Conservation (phyloP, 2,113 vertebrate species). For the Nestor notabilis region DNA sequence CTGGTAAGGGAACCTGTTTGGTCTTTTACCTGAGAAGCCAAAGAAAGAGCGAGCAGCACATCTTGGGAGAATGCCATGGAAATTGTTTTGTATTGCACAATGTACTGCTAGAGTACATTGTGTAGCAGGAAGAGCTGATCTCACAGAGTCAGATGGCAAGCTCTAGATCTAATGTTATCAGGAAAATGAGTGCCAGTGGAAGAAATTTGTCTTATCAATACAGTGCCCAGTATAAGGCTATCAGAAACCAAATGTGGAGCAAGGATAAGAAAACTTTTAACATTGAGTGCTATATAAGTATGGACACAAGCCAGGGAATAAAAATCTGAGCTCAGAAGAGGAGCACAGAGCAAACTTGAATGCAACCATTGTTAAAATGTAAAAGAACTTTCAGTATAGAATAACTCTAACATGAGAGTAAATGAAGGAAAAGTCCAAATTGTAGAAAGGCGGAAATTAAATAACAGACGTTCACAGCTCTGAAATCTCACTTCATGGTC, state of each 20-base stretch:
- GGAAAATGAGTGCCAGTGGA: not conserved
- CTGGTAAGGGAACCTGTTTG: not conserved
- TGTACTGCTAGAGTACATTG: not conserved
- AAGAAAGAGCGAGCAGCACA: not conserved
- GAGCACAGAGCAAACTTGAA: not conserved
- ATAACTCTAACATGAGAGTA: not conserved
- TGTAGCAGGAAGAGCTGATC: constrained; percentile 14
- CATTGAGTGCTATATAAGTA: not conserved
- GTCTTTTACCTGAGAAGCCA: not conserved
- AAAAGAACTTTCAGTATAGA: not conserved
- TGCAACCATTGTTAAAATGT: not conserved
- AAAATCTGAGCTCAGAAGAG: not conserved
- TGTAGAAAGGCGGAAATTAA: not conserved
- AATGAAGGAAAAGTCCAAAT: not conserved
- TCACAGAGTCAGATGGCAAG: not conserved
- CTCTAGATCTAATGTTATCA: constrained; percentile 25
- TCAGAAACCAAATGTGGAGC: not conserved
- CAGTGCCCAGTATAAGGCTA: not conserved
- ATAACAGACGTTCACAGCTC: not conserved
- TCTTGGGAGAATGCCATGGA: not conserved
- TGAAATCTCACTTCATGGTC: not conserved
- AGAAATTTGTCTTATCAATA: constrained; percentile 1
- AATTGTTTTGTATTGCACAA: not conserved
- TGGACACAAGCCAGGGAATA: not conserved
- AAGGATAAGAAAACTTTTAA: not conserved